phyloP scores from a whole-genome alignment of 2,113 vertebrate species.

The Stegastes partitus region DNA sequence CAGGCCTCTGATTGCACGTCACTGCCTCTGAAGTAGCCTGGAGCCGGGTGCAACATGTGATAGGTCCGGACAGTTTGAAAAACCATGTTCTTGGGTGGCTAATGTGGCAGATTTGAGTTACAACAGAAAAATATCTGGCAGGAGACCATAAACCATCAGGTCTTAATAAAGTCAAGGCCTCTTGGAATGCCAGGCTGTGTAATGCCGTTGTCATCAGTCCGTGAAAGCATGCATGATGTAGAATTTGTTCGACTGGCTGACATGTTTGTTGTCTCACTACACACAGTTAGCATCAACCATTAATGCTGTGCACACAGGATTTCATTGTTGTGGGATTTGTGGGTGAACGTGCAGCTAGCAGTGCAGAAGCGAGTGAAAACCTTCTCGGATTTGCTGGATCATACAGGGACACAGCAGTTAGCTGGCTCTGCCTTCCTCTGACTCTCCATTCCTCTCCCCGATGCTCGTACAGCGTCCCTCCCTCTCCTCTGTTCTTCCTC shows the following conservation, averaged over 20 bases:
- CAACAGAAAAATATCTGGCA: conserved; percentile 52
- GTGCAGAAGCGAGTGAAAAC: conserved; percentile 22
- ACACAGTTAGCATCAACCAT: conserved; percentile 33
- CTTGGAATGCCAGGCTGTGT: conserved; percentile 51
- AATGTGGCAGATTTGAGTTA: conserved; percentile 65
- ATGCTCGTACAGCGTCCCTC: conserved; percentile 26
- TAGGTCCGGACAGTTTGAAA: conserved; percentile 63
- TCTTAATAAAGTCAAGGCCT: conserved; percentile 56
- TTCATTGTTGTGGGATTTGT: conserved; percentile 55
- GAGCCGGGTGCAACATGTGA: conserved; percentile 61
- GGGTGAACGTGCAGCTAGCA: conserved; percentile 36
- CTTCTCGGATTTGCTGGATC: conserved; percentile 37
- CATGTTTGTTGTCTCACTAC: conserved; percentile 63
- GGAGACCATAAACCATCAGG: conserved; percentile 64
- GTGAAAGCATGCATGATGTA: conserved; percentile 58
- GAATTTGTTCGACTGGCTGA: conserved; percentile 66
- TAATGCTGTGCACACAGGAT: conserved; percentile 36
- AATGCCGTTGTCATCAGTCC: conserved; percentile 42
- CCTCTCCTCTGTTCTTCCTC: conserved; percentile 43
- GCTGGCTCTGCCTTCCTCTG: conserved; percentile 15
- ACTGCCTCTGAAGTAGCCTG: conserved; percentile 62
- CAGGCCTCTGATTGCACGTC: conserved; percentile 76
- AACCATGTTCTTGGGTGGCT: conserved; percentile 69
- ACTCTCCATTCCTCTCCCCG: not conserved
- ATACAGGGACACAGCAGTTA: conserved; percentile 35